phyloP scores from a whole-genome alignment of 2,888 invertebrate species.

The Pollenia labialis region DNA sequence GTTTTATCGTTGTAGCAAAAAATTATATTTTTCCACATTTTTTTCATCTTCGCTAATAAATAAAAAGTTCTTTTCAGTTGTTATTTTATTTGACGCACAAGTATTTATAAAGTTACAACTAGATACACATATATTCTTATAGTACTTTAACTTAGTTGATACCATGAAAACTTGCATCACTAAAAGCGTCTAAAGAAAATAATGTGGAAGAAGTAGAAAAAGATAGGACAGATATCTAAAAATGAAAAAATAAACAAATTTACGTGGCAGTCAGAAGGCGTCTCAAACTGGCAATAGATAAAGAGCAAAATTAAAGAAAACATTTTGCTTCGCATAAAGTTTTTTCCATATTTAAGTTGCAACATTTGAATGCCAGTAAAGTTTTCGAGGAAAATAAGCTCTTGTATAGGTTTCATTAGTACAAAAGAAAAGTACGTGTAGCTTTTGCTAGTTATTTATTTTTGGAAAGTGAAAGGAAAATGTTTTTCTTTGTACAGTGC shows the following conservation, averaged over 20 bases:
- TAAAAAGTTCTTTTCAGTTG: constrained; percentile 10
- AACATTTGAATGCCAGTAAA: constrained; percentile 39
- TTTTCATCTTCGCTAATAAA: background rate
- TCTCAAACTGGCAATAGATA: background rate
- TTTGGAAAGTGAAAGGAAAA: too few relatives aligned
- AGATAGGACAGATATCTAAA: background rate
- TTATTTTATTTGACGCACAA: background rate
- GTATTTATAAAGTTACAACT: too few relatives aligned
- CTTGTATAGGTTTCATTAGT: constrained; percentile 13
- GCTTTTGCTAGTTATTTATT: too few relatives aligned
- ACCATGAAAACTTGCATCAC: constrained; percentile 17
- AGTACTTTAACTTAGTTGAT: background rate
- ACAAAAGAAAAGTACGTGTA: background rate
- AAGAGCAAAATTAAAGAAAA: background rate
- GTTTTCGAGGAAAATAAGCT: constrained; percentile 29
- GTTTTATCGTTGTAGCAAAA: background rate
- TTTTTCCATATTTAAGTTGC: background rate
- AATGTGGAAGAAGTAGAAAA: background rate
- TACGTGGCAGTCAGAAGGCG: too few relatives aligned
- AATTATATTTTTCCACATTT: background rate
- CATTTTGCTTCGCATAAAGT: constrained; percentile 13
- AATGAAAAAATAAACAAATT: background rate
- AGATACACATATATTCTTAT: too few relatives aligned
- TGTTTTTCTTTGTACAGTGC: too few relatives aligned
- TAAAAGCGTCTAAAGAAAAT: background rate